Conservation (phyloP, 2,888 invertebrate species). For the Dyspetes luteomarginatus region DNA sequence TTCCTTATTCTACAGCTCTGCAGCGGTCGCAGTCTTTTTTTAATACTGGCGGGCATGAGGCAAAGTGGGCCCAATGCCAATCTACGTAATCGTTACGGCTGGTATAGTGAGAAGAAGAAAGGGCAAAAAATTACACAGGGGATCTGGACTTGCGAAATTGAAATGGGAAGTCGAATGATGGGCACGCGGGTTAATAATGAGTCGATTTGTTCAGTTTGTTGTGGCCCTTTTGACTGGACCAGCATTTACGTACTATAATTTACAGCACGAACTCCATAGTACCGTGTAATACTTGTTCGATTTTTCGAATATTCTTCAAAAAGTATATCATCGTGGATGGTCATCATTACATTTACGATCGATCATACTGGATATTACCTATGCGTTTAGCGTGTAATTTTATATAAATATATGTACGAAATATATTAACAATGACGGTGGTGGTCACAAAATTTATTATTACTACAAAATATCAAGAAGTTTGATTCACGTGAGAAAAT, state of each 20-base stretch:
- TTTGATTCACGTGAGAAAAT: too few relatives aligned
- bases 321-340: too few relatives aligned
- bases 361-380: too few relatives aligned
- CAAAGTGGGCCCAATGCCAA: slow-evolving; percentile 56
- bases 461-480: too few relatives aligned
- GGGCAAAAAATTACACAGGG: not conserved
- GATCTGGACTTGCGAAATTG: slow-evolving; percentile 52
- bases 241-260: slow-evolving; percentile 1
- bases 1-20: slow-evolving; percentile 34
- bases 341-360: too few relatives aligned
- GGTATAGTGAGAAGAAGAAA: too few relatives aligned
- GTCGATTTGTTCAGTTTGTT: slow-evolving; percentile 41
- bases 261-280: not conserved
- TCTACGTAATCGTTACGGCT: slow-evolving; percentile 67
- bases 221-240: not conserved
- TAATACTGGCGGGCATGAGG: not conserved
- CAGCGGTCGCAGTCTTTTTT: not conserved
- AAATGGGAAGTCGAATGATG: slow-evolving; percentile 37
- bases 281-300: not conserved
- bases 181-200: slow-evolving; percentile 31
- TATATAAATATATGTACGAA: too few relatives aligned
- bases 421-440: too few relatives aligned
- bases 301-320: too few relatives aligned
- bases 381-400: too few relatives aligned
- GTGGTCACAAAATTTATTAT: too few relatives aligned